Conservation (phyloP, 2,113 vertebrate genomes). For the Phrynosoma platyrhinos region DNA sequence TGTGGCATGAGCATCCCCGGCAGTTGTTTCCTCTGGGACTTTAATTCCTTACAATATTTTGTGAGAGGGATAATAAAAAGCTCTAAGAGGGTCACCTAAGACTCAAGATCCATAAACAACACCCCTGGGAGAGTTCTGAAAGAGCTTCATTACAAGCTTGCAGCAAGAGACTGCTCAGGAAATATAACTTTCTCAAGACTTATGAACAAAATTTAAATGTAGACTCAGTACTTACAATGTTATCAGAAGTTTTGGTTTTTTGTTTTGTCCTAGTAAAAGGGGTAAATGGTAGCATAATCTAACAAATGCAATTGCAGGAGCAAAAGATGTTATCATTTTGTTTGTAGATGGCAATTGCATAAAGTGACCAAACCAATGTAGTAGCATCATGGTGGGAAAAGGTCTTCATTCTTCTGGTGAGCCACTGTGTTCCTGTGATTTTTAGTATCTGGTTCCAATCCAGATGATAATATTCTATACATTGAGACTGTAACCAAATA, state of each 20-base stretch:
- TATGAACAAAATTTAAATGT: background rate
- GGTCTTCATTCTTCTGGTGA: background rate
- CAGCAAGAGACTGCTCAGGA: background rate
- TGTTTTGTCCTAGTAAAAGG: too few species aligned
- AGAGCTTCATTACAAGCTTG: constrained; percentile 26
- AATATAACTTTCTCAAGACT: background rate
- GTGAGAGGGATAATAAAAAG: constrained; percentile 28
- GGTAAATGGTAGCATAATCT: background rate
- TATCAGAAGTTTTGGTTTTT: background rate
- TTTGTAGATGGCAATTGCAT: background rate
- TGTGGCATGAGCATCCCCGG: constrained; percentile 17
- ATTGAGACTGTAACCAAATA: background rate
- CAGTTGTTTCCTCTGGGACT: background rate
- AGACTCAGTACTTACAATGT: constrained; percentile 8
- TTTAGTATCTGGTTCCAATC: background rate
- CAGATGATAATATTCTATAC: background rate
- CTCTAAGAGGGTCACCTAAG: constrained; percentile 33
- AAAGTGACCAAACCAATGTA: background rate
- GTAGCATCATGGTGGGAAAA: background rate
- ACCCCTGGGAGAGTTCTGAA: background rate
- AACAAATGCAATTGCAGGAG: background rate
- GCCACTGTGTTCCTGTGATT: background rate
- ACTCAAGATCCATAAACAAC: constrained; percentile 10
- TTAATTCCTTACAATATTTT: constrained; percentile 48
- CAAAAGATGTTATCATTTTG: background rate